Evolutionary conservation across 2,888 invertebrate species (phyloP).

Genomic region (Chrysolina oricalcia): DNA sequence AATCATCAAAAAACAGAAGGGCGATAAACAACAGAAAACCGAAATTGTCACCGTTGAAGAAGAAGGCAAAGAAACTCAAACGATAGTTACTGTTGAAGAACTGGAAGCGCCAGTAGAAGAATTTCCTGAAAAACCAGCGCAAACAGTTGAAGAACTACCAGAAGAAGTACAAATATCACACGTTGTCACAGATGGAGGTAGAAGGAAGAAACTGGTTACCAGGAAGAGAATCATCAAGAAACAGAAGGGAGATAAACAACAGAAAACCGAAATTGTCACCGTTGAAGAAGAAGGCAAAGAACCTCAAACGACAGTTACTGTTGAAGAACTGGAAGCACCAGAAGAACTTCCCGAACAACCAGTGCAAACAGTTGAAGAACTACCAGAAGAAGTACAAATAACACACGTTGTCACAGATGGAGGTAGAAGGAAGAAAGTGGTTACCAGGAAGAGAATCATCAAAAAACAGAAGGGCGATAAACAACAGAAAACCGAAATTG

Average conservation of each 20-base stretch:
- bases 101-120: conserved; percentile 63
- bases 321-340: conserved; percentile 64
- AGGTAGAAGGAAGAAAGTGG: conserved; percentile 55
- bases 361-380: conserved; percentile 43
- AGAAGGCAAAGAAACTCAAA: conserved; percentile 62
- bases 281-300: conserved; percentile 69
- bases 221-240: conserved; percentile 67
- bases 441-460: conserved; percentile 63
- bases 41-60: conserved; percentile 65
- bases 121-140: conserved; percentile 54
- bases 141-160: conserved; percentile 62
- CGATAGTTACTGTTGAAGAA: conserved; percentile 58
- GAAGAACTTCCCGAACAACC: conserved; percentile 61
- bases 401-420: conserved; percentile 41
- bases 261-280: conserved; percentile 56
- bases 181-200: conserved; percentile 59
- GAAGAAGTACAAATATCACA: conserved; percentile 63
- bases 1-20: conserved; percentile 61
- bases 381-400: conserved; percentile 50
- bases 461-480: conserved; percentile 68
- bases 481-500: conserved; percentile 66
- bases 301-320: conserved; percentile 66
- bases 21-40: conserved; percentile 63
- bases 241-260: conserved; percentile 66
- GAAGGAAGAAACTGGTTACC: conserved; percentile 62